A percentile compares a stretch with the other conserved stretches of the same genome.
These are phyloP conservation scores for Anser cygnoides DNA, from an alignment of 2,113 vertebrate species.

Conservation along the genomic window DNA sequence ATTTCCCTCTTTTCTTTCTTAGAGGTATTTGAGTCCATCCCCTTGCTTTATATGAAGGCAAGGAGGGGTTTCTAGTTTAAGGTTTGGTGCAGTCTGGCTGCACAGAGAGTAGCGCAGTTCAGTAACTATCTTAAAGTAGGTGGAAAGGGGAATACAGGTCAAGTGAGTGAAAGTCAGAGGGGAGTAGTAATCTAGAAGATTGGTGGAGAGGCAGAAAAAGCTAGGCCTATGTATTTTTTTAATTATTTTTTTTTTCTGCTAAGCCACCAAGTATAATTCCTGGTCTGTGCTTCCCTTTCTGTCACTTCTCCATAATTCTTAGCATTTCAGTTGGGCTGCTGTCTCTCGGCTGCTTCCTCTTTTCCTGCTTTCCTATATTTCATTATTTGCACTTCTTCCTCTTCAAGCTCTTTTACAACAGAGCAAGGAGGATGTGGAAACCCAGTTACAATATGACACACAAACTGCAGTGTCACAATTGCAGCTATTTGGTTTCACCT, in stretches of 20 bases:
- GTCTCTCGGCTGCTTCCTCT: slow-evolving; percentile 88
- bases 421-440: slow-evolving; percentile 90
- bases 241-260: not conserved
- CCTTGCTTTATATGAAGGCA: not conserved
- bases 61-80: not conserved
- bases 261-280: slow-evolving; percentile 81
- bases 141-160: not conserved
- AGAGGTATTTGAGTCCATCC: not conserved
- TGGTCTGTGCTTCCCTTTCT: slow-evolving; percentile 92
- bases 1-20: not conserved
- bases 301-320: slow-evolving; percentile 97
- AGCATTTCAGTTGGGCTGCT: slow-evolving; percentile 88
- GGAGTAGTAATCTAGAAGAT: not conserved
- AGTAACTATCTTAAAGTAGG: not conserved
- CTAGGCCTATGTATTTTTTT: not conserved
- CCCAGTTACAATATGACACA: slow-evolving; percentile 82
- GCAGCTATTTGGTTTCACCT: slow-evolving; percentile 37
- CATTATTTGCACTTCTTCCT: slow-evolving; percentile 93
- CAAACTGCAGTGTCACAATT: slow-evolving; percentile 76
- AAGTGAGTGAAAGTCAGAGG: not conserved
- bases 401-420: slow-evolving; percentile 80
- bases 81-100: not conserved
- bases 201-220: not conserved
- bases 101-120: not conserved
- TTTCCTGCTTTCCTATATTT: slow-evolving; percentile 95